Base-by-base conservation (phyloP, 2,113 vertebrate species). In the Calypte anna region DNA sequence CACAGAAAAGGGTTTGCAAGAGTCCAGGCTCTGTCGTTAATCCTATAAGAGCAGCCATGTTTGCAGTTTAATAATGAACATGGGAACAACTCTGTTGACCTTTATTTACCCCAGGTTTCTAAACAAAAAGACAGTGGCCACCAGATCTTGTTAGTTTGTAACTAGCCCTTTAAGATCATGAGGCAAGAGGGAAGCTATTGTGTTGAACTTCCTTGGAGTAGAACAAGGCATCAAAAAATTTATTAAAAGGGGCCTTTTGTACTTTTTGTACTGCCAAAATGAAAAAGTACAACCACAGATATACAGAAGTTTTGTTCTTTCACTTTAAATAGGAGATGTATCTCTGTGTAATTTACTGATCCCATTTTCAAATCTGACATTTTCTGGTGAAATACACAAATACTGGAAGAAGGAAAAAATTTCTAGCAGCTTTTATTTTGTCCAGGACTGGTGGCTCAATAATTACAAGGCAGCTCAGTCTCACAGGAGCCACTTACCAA, bases 111-210 rank as follows among this genome's bases (percentile, higher is more conserved):
- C 4, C 12, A 55, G 6, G 27, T 73, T 86, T 82, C 48, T 62
- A 89, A 87, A 84, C 31, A 85, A 91, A 93, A 94, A 94, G 36
- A 44, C 48, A 62, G 72, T 7, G 43, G 30, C 74, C 80, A 92
- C 31, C 93, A 96, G 50, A 84, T 74, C 44, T 68, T 85, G 31
- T 68, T 87, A 75, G 74, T 85, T 82, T 94, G 80, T 59, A 95
- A 96, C 93, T 33, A 98, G 96, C 95, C 96, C 97, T 98, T 97
- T 75, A 78, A 94, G 73, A 68, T 95, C 66, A 70, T 19, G 30
- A 96, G 90, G 93, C 84, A 94, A 67, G 70, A 72, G 74, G 64
- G 78, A 92, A 82, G 85, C 63, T 51, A 75, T 28, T 86, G 53
- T 27, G 43, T 54, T 86, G 38, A 30, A 68, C 17, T 70, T 95